Evolutionary conservation across 2,888 invertebrate species (phyloP), one percentile per base, ranked within the genome.

Genomic region (Crepidodera aurea): DNA sequence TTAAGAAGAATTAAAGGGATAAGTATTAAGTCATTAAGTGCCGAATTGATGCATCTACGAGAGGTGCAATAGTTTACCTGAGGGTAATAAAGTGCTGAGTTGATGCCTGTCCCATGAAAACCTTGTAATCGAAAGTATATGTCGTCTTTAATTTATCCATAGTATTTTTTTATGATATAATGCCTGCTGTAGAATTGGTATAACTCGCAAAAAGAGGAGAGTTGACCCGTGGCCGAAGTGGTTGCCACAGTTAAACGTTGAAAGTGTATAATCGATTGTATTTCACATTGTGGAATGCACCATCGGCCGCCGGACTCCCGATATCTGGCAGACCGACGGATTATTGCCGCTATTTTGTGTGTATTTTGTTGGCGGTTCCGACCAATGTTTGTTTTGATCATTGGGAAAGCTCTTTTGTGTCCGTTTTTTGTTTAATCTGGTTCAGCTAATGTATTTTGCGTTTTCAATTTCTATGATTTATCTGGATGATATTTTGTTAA

Each of bases 191-290:
- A 4, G 13, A 44, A 44, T 15, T 12, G 13, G 13, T 12, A 22
- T n/a, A 22, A n/a, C 16, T 42, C 16, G 1, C 40, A 6, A 40
- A 40, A 10, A 40, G 12, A 40, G 40, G 40, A 18, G 40, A 40
- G 12, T 40, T 40, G 40, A 40, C 18, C 48, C 27, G 48, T 19
- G 48, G 27, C 51, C 29, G 37, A 19, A 55, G 51, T 37, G 61
- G 58, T 63, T 51, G 51, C 25, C 59, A 40, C 61, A 50, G 19
- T 63, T 63, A 64, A 66, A 60, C 55, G 58, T 56, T 64, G 63
- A 56, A 71, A 72, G 71, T 72, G 70, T 73, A 71, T 72, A 72
- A 73, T 72, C 74, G 73, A 75, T 75, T 74, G 70, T 72, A 71
- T 73, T 75, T 72, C 71, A 68, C 73, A 71, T 71, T 73, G 71